Evolutionary conservation across 1,140 invertebrate species (phyloP).

Genomic region (Bombus waltoni): DNA sequence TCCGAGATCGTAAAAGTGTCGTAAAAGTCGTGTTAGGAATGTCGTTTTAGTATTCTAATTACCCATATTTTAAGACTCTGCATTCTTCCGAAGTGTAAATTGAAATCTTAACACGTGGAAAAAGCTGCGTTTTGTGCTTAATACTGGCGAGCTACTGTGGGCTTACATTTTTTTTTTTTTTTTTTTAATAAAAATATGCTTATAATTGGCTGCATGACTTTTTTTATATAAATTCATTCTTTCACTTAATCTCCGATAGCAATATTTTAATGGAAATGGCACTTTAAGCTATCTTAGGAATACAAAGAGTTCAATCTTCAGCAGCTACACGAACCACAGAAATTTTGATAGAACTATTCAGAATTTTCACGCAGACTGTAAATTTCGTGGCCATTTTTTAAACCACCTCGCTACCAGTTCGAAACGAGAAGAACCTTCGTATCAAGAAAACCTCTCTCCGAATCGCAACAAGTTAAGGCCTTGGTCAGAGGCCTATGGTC

Average conservation of each 20-base stretch:
- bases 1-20: conserved; percentile 28
- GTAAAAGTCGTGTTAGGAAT: conserved; percentile 8
- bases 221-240: neutral
- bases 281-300: neutral
- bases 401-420: too few relatives aligned
- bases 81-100: neutral
- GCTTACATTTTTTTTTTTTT: neutral
- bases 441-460: too few relatives aligned
- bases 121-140: too few relatives aligned
- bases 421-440: too few relatives aligned
- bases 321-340: neutral
- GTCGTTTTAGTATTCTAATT: neutral
- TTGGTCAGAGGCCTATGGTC: too few relatives aligned
- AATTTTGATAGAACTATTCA: neutral
- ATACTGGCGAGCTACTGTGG: neutral
- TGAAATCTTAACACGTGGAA: neutral
- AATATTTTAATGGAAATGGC: neutral
- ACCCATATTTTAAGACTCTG: neutral
- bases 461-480: too few relatives aligned
- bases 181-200: neutral
- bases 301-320: neutral
- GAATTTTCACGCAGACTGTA: neutral
- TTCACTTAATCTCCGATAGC: neutral
- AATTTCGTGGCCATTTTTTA: too few relatives aligned
- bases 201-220: neutral